A percentile compares a stretch with the other conserved stretches of the same genome.
phyloP scores from a whole-genome alignment of 2,797 vertebrate species.

The Momotus momota region DNA sequence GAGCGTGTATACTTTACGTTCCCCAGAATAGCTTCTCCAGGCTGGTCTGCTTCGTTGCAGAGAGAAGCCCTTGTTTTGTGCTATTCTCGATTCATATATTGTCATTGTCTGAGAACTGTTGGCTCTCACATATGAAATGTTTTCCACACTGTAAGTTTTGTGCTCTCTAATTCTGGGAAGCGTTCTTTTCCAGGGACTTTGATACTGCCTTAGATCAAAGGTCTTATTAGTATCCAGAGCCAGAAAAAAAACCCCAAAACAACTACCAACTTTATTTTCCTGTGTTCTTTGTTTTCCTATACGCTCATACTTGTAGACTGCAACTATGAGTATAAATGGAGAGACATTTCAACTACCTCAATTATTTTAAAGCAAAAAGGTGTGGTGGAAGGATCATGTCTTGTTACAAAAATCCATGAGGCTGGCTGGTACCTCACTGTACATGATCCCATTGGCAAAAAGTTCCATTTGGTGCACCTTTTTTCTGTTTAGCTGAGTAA shows the following conservation, averaged over 20 bases:
- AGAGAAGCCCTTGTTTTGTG: background rate
- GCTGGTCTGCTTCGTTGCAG: fast-evolving
- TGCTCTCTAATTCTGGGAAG: background rate
- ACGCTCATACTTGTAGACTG: background rate
- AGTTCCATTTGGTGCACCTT: background rate
- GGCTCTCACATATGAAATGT: background rate
- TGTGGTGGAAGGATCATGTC: background rate
- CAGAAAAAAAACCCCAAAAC: background rate
- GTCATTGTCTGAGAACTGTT: conserved; percentile 24
- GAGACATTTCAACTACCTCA: background rate
- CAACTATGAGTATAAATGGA: background rate
- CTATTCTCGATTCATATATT: background rate
- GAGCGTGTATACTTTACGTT: background rate
- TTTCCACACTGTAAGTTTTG: background rate
- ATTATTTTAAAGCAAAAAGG: background rate
- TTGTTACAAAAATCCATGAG: background rate
- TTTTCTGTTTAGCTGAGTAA: background rate
- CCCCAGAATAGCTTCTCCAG: conserved; percentile 10
- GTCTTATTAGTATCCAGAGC: background rate
- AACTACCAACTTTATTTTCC: background rate
- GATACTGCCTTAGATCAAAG: background rate
- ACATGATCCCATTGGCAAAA: background rate
- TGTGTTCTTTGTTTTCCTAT: background rate
- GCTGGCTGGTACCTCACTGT: background rate
- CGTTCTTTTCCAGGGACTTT: background rate